These are phyloP conservation scores for Mesodorylaimus sp. DNA, from an alignment of 2,888 invertebrate species.

Conservation along the genomic window DNA sequence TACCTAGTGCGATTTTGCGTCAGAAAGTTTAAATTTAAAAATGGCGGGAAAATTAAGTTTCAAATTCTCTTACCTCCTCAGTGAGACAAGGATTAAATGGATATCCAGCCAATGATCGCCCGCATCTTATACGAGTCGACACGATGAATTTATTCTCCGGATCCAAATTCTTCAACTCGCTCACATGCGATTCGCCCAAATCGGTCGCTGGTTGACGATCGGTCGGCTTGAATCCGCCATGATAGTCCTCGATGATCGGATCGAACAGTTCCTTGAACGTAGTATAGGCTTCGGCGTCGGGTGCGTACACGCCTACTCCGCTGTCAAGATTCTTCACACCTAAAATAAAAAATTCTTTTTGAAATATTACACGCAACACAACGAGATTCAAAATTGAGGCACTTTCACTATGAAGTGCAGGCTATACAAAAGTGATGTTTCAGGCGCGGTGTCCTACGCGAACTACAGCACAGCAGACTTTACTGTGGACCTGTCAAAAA, in stretches of 20 bases:
- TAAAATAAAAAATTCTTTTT: too few species aligned
- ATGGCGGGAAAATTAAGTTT: too few species aligned
- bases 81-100: slow-evolving; percentile 94
- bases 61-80: too few species aligned
- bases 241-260: slow-evolving; percentile 89
- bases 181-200: slow-evolving; percentile 61
- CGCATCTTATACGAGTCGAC: slow-evolving; percentile 84
- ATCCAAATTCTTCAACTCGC: slow-evolving; percentile 72
- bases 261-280: slow-evolving; percentile 80
- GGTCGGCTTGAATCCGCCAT: slow-evolving; percentile 61
- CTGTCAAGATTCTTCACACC: slow-evolving; percentile 87
- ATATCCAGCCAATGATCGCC: slow-evolving; percentile 62
- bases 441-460: too few species aligned
- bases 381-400: too few species aligned
- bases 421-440: too few species aligned
- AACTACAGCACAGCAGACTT: too few species aligned
- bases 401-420: too few species aligned
- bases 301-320: slow-evolving; percentile 89
- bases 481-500: too few species aligned
- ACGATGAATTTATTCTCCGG: slow-evolving; percentile 65
- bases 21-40: too few species aligned
- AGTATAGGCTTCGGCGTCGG: slow-evolving; percentile 84
- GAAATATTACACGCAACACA: too few species aligned
- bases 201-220: slow-evolving; percentile 80
- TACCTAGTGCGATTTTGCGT: too few species aligned